Evolutionary conservation across 2,888 invertebrate genomes (phyloP), one percentile per base, ranked within the genome.

Genomic region (Automeris io): DNA sequence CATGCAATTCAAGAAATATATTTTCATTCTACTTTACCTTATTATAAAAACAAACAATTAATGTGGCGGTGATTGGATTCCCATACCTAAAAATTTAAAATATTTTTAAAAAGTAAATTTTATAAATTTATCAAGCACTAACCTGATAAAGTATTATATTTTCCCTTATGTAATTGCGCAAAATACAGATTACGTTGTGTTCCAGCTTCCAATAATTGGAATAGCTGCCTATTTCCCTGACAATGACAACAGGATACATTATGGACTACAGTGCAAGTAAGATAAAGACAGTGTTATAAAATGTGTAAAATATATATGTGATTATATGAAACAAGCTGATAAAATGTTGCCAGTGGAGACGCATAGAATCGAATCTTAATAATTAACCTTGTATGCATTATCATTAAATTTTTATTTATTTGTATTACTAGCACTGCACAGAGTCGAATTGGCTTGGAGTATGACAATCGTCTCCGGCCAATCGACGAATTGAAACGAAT

Each of bases 141-240:
- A 77, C 79, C 73, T 74, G 62, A 53, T 31, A 53, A 51, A 57
- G 57, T 53, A 41, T 40, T 49, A 47, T 51, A 47, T 62, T 46
- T 52, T 50, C 45, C 54, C 71, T 74, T 79, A 77, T 71, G 72
- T 76, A 79, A 78, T 70, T 29, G 57, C 58, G 48, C 51, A 51
- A 46, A 53, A 51, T 54, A 45, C 44, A 47, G 39, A n/a, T n/a
- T n/a, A n/a, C n/a, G n/a, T n/a, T 2, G 16, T 29, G n/a, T 29
- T 29, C 29, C 16, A 29, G 16, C 29, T 29, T 16, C 16, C 16
- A 29, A 16, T 8, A 8, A 16, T 2, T 16, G 13, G 16, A n/a
- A n/a, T 1, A 5, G n/a, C 13, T 2, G 12, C 12, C 7, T 4
- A 1, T 5, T 16, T 3, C 8, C 8, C 2, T 2, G 8, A 7